Evolutionary conservation across 2,888 invertebrate genomes (phyloP), one percentile per base, ranked within the genome.

Genomic region (Ormyrus labotus): DNA sequence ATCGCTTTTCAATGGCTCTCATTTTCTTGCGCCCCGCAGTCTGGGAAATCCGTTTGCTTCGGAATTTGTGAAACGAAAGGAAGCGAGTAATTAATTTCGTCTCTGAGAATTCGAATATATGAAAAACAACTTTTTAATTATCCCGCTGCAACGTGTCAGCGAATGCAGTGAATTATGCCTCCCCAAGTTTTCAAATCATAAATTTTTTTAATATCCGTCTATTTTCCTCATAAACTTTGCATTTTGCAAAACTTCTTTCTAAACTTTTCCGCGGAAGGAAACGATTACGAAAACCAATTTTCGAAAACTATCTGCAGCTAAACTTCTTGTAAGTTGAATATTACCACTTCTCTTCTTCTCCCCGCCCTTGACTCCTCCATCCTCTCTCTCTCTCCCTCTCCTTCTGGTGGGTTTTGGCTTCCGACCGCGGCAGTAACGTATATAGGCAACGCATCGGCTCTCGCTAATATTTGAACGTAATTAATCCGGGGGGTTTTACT

Each of bases 381-480:
- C 60, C 47, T 45, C 70, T 72, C 68, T 34, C 7, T 9, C 60
- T 51, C 61, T 50, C 13, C 45, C 5, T 63, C 72, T 67, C 61
- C 78, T 68, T 19, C 19, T 19, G 19, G 19, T 19, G 19, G 19
- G 19, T 19, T 19, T 19, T 19, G 19, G 19, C 19, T 19, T 19
- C 19, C 19, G 19, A 19, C 19, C 19, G 19, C 19, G 19, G 19
- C 19, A 19, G 19, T 2, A 19, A 19, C 19, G 19, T 19, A 19
- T 19, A 19, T 19, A 19, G 19, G 19, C 19, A 19, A 53, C 71
- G 48, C 60, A 63, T 78, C 77, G 74, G 80, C 83, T 80, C 78
- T 57, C 82, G 85, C 87, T 87, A 87, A 89, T 89, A 88, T 89
- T 89, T 88, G 88, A 87, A 86, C 87, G 70, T 77, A 87, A 88